Evolutionary conservation across 2,797 vertebrate genomes (phyloP).

Genomic region (Scomberomorus guttatus): DNA sequence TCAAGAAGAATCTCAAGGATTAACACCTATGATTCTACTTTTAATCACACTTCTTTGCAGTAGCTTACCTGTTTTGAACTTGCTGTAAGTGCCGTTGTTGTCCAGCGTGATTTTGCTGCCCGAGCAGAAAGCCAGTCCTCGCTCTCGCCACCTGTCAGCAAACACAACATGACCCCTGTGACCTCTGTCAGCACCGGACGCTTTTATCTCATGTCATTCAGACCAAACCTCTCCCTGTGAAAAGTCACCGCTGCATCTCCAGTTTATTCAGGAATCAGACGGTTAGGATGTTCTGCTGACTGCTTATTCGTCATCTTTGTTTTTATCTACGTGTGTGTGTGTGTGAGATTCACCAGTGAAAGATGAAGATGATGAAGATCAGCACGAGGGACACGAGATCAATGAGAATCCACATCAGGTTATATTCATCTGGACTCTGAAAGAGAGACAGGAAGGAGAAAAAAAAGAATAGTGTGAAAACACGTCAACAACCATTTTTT

Average conservation of each 20-base stretch:
- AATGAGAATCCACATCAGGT: slow-evolving; percentile 89
- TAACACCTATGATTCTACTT: no score
- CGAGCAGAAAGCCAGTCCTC: slow-evolving; percentile 74
- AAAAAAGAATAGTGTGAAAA: not conserved
- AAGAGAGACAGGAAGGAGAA: not conserved
- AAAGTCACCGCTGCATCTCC: not conserved
- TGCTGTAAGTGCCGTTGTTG: slow-evolving; percentile 83
- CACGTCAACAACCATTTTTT: no score
- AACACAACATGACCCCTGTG: not conserved
- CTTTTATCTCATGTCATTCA: not conserved
- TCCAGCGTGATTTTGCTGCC: slow-evolving; percentile 63
- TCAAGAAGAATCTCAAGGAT: no score
- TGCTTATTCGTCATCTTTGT: not conserved
- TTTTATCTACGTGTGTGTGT: not conserved
- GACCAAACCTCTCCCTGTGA: no score
- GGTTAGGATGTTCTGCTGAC: not conserved
- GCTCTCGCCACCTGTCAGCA: slow-evolving; percentile 87
- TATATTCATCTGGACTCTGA: slow-evolving; percentile 90
- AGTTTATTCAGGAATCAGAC: no score
- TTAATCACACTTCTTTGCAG: not conserved
- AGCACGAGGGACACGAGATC: slow-evolving; percentile 84
- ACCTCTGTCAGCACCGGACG: not conserved
- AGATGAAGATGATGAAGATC: slow-evolving; percentile 85
- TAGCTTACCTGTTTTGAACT: slow-evolving; percentile 85
- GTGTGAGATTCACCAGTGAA: slow-evolving; percentile 88